Base-by-base conservation (phyloP, 2,888 invertebrate genomes). In the Tiphia femorata region DNA sequence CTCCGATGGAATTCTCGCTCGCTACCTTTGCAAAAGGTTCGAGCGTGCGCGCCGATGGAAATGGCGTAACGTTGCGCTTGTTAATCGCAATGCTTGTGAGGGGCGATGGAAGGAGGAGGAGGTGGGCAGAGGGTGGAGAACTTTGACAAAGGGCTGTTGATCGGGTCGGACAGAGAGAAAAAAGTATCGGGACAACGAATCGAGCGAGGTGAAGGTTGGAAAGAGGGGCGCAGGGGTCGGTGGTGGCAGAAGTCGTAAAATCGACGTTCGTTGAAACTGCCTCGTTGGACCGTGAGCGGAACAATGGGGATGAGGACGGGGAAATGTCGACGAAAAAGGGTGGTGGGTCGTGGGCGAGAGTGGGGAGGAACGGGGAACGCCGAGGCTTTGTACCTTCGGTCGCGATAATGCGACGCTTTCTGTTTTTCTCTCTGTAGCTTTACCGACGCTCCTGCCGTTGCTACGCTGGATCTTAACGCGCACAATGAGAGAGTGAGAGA, bases 211-310 rank as follows among this genome's bases (percentile, higher is more conserved):
- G n/a, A n/a, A n/a, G n/a, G n/a, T n/a, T n/a, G n/a, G n/a, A n/a
- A n/a, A n/a, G n/a, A n/a, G n/a, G n/a, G n/a, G n/a, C n/a, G n/a
- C n/a, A n/a, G n/a, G n/a, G n/a, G n/a, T n/a, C n/a, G n/a, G n/a
- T 66, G 66, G 61, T 69, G 54, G 64, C 63, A 61, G 52, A 57
- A 64, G 66, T 59, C 64, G 69, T 67, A 66, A 69, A 69, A 69
- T 69, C 69, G 58, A 63, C 64, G 61, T 55, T 61, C 60, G 60
- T 19, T 50, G 59, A 55, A 59, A 66, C 69, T 56, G 52, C 46
- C 33, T 7, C 50, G 49, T 53, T 42, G 27, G 21, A n/a, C 21
- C 21, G 57, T 19, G 41, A 21, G 49, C 46, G 30, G 60, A 63
- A 67, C 69, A 66, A 69, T 69, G 56, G n/a, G n/a, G n/a, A n/a